Conservation (phyloP, 2,888 invertebrate genomes). For the Volucella bombylans region DNA sequence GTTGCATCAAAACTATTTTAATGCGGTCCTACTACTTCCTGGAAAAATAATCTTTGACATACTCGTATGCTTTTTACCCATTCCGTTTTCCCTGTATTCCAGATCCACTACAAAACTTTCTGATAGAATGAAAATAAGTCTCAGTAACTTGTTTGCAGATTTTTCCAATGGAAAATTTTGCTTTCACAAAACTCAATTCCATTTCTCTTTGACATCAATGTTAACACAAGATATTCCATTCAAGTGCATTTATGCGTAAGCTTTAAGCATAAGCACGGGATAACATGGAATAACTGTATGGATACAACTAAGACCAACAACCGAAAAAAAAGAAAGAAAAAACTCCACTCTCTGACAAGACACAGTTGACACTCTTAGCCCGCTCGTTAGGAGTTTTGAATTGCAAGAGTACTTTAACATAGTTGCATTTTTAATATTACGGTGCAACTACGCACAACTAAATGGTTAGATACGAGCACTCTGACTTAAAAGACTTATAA, state of each 20-base stretch:
- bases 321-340: not conserved
- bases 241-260: constrained; percentile 42
- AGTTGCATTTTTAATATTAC: constrained; percentile 4
- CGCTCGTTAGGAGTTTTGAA: constrained; percentile 56
- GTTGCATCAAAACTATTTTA: too few species aligned
- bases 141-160: constrained; percentile 11
- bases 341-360: constrained; percentile 33
- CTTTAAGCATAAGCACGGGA: constrained; percentile 23
- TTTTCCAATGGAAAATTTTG: not conserved
- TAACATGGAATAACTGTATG: constrained; percentile 12
- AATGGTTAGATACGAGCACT: constrained; percentile 24
- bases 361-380: constrained; percentile 47
- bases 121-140: not conserved
- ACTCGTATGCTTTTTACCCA: too few species aligned
- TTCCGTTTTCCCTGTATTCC: too few species aligned
- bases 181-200: constrained; percentile 9
- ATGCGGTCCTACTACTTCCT: too few species aligned
- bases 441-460: not conserved
- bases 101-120: not conserved
- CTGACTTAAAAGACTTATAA: constrained; percentile 42
- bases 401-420: constrained; percentile 14
- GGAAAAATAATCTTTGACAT: too few species aligned
- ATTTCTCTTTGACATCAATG: constrained; percentile 10
- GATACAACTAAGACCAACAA: too few species aligned
- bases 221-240: constrained; percentile 12